A percentile compares a stretch with the other conserved stretches of the same genome.
These are phyloP conservation scores for Alosa alosa DNA, from an alignment of 2,113 vertebrate genomes.

Conservation along the genomic window DNA sequence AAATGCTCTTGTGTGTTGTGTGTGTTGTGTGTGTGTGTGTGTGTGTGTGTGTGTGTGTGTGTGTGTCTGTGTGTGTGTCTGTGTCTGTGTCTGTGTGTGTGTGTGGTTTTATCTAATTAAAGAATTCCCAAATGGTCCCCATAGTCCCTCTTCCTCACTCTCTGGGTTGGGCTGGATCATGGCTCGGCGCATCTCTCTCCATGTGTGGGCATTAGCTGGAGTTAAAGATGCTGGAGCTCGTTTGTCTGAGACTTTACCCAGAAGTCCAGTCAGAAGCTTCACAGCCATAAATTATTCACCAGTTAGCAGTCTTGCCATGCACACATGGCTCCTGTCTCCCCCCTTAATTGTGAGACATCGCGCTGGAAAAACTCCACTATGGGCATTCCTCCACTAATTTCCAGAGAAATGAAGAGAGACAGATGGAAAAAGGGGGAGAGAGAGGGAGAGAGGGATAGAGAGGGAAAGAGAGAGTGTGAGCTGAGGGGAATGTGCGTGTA, in stretches of 20 bases:
- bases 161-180: neutral
- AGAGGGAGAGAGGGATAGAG: neutral
- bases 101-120: neutral
- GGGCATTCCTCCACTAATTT: neutral
- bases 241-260: neutral
- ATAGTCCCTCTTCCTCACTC: neutral
- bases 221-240: neutral
- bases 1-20: too few species aligned
- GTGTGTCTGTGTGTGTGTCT: neutral
- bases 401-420: neutral
- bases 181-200: neutral
- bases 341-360: neutral
- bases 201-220: neutral
- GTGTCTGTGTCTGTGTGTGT: neutral
- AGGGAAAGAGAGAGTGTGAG: neutral
- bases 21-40: too few species aligned
- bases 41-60: too few species aligned
- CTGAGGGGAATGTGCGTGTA: neutral
- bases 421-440: neutral
- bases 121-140: neutral
- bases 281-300: neutral
- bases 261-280: neutral
- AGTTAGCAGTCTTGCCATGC: neutral
- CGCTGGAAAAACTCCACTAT: neutral
- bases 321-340: neutral